Evolutionary conservation across 2,113 vertebrate species (phyloP), one percentile per base, ranked within the genome.

Genomic region (Festucalex cinctus): DNA sequence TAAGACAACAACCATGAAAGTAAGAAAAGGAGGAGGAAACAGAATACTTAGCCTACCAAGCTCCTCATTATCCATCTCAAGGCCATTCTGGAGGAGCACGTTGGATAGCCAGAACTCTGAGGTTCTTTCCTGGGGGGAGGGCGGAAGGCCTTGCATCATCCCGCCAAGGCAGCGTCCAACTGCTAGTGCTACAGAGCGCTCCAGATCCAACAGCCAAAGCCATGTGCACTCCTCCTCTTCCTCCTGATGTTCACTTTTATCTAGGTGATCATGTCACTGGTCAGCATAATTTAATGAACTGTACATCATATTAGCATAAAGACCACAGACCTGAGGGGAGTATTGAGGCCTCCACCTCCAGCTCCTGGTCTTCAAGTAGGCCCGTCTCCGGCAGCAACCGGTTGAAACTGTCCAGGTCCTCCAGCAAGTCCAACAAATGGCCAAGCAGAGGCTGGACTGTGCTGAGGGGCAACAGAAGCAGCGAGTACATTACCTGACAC

Each of bases 131-230:
- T 91, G 89, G 32, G 79, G 65, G 7, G 92, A 91, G 20, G 80
- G 70, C 0, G 88, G 81, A 2, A 86, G 86, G 28, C 93, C 93
- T 70, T 93, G 91, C 66, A 93, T 73, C 92, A 93, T 93, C 57
- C 88, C 92, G 53, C 92, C 87, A 2, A 93, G 91, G 73, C 92
- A 93, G 16, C 88, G 89, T 24, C 93, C 93, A 14, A 92, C 89
- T 20, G 87, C 86, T 80, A 93, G 73, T 0, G 91, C 91, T 5
- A 92, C 88, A 6, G 92, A 89, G 16, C 93, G 87, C 43, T 93
- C 92, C 79, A 93, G 76, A 70, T 93, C 93, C 75, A 93, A 74
- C 35, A 93, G 82, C 93, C 93, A 93, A 46, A 82, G 82, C 93
- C 93, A 93, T 62, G 32, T 75, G 73, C 73, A 75, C 59, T 91